These are phyloP conservation scores for Eremobia ochroleuca DNA, from an alignment of 2,888 invertebrate genomes.

Conservation along the genomic window DNA sequence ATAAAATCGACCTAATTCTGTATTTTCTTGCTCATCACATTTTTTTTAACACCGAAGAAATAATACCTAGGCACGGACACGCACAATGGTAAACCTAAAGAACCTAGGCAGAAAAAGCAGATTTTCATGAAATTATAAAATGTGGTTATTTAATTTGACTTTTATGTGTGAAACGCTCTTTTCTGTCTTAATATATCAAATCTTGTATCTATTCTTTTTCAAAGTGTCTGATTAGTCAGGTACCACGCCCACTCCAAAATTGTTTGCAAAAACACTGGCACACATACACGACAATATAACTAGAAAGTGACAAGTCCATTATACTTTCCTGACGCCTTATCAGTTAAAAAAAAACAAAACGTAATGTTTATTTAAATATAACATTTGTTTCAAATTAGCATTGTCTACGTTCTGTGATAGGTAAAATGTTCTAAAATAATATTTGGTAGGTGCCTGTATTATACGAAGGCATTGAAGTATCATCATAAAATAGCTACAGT, in stretches of 20 bases:
- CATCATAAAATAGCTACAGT: neutral
- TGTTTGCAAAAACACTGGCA: slow-evolving; percentile 47
- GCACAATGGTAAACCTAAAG: neutral
- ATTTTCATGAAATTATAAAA: slow-evolving; percentile 5
- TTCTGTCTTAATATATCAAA: slow-evolving; percentile 6
- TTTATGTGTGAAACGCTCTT: neutral
- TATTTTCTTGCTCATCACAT: slow-evolving; percentile 36
- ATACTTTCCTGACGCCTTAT: slow-evolving; percentile 34
- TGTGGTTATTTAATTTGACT: slow-evolving; percentile 12
- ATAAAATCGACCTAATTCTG: slow-evolving; percentile 68
- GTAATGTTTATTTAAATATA: slow-evolving; percentile 17
- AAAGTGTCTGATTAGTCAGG: slow-evolving; percentile 16
- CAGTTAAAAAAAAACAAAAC: slow-evolving; percentile 18
- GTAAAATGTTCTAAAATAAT: slow-evolving; percentile 17
- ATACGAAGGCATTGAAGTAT: neutral
- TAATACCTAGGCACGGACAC: neutral
- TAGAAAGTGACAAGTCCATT: slow-evolving; percentile 44
- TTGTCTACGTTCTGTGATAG: slow-evolving; percentile 6
- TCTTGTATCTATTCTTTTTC: slow-evolving; percentile 12
- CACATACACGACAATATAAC: slow-evolving; percentile 52
- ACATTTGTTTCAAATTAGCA: slow-evolving; percentile 27
- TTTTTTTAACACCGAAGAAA: slow-evolving; percentile 11
- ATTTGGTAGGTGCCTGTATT: neutral
- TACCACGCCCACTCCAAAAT: slow-evolving; percentile 26
- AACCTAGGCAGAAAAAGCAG: neutral